A percentile compares a stretch with the other conserved stretches of the same genome.
phyloP scores from a whole-genome alignment of 2,113 vertebrate genomes.

The Engystomops pustulosus region DNA sequence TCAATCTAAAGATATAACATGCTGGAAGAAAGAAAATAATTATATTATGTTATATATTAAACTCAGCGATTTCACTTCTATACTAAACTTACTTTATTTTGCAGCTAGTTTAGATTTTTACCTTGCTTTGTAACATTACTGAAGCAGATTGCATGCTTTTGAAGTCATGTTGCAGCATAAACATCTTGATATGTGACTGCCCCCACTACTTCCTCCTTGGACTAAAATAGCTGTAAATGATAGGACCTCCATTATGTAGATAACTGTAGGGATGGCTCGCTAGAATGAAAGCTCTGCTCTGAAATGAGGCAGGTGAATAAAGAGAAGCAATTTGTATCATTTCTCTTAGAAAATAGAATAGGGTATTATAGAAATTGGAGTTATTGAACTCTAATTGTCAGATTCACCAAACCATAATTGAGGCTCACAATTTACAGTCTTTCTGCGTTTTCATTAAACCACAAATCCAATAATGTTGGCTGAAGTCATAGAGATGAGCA shows the following conservation, averaged over 20 bases:
- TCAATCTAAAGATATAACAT: too few species aligned
- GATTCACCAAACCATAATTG: constrained; percentile 44
- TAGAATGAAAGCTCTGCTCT: background rate
- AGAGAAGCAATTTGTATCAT: constrained; percentile 37
- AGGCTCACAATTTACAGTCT: constrained; percentile 45
- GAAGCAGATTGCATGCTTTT: background rate
- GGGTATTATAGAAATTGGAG: constrained; percentile 42
- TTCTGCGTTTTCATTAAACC: constrained; percentile 49
- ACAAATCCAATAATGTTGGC: constrained; percentile 52
- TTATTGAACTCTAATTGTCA: constrained; percentile 52
- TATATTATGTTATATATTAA: too few species aligned
- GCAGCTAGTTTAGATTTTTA: background rate
- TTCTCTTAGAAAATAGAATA: constrained; percentile 37
- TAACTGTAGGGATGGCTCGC: background rate
- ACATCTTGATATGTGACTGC: background rate
- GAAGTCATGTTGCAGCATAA: background rate
- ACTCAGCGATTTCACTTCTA: too few species aligned
- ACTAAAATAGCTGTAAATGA: constrained; percentile 18
- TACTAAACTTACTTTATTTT: too few species aligned
- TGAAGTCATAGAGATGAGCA: constrained; percentile 41
- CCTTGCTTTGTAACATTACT: background rate
- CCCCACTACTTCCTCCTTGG: background rate
- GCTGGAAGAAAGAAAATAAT: too few species aligned
- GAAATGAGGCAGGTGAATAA: constrained; percentile 37
- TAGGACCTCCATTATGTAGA: background rate